Conservation (phyloP, 2,888 invertebrate genomes). For the Heliconius aoede region DNA sequence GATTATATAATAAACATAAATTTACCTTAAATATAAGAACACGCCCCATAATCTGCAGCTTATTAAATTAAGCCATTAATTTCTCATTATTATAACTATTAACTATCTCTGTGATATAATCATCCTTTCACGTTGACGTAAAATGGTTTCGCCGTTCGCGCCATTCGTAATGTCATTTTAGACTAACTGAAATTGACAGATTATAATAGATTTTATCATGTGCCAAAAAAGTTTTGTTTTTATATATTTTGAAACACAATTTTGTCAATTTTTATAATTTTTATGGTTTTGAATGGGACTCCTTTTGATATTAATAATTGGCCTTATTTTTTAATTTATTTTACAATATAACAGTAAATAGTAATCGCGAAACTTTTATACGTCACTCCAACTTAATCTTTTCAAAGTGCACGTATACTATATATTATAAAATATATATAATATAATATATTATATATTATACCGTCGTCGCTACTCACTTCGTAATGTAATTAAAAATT, state of each 20-base stretch:
- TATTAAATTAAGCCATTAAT: slow-evolving; percentile 38
- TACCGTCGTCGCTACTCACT: slow-evolving; percentile 64
- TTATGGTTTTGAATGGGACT: neutral
- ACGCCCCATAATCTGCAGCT: slow-evolving; percentile 27
- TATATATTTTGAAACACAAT: neutral
- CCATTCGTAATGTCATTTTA: slow-evolving; percentile 29
- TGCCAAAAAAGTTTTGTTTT: slow-evolving; percentile 42
- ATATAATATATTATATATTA: slow-evolving; percentile 54
- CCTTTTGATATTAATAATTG: neutral
- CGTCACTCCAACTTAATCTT: slow-evolving; percentile 31
- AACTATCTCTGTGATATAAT: slow-evolving; percentile 64
- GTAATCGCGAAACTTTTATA: slow-evolving; percentile 41
- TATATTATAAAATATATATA: too few relatives aligned
- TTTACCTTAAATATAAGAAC: slow-evolving; percentile 12
- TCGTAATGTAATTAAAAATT: slow-evolving; percentile 56
- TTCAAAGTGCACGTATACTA: slow-evolving; percentile 66
- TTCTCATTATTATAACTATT: slow-evolving; percentile 53
- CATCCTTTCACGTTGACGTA: slow-evolving; percentile 57
- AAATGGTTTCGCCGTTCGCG: slow-evolving; percentile 53
- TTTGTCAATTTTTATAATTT: slow-evolving; percentile 2
- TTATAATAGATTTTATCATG: slow-evolving; percentile 36
- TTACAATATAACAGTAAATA: neutral
- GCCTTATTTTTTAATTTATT: neutral
- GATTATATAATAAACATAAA: slow-evolving; percentile 3
- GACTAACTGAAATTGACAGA: slow-evolving; percentile 13